Conservation (phyloP, 2,113 vertebrate genomes). For the Dissostichus mawsoni region DNA sequence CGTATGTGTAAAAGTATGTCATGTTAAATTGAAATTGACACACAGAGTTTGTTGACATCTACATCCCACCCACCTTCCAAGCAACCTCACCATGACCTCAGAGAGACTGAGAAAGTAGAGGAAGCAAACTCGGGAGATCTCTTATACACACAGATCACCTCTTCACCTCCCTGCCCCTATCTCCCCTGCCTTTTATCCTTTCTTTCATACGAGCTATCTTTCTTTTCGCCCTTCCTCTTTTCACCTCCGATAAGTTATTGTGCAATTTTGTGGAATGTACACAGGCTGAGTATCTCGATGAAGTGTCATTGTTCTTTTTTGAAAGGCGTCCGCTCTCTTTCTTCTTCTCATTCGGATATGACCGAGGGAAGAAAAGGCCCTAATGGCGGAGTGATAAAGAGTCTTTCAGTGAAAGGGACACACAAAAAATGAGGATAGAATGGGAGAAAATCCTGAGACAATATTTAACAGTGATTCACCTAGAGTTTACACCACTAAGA, state of each 20-base stretch:
- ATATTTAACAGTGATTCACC: conserved; percentile 82
- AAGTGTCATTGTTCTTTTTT: conserved; percentile 72
- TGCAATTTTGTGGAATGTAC: conserved; percentile 78
- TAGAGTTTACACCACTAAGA: conserved; percentile 60
- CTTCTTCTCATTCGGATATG: conserved; percentile 64
- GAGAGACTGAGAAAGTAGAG: conserved; percentile 36
- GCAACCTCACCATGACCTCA: conserved; percentile 63
- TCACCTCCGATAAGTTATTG: conserved; percentile 76
- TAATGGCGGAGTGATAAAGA: conserved; percentile 72
- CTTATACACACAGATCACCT: conserved; percentile 57
- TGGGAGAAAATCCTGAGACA: conserved; percentile 74
- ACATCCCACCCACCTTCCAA: conserved; percentile 46
- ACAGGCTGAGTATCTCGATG: conserved; percentile 68
- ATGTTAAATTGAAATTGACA: conserved; percentile 1
- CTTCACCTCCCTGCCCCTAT: conserved; percentile 69
- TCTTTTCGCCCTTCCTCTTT: conserved; percentile 72
- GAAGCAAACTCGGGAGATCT: conserved; percentile 61
- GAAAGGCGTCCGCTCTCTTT: conserved; percentile 63
- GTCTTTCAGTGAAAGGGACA: conserved; percentile 60
- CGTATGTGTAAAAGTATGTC: conserved; percentile 5
- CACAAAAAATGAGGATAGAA: conserved; percentile 61
- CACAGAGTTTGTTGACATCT: conserved; percentile 29
- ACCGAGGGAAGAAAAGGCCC: conserved; percentile 64
- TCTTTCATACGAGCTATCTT: conserved; percentile 68
- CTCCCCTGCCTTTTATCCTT: conserved; percentile 70